Evolutionary conservation across 1,140 invertebrate genomes (phyloP), one percentile per base, ranked within the genome.

Genomic region (Schlechtendalia chinensis): DNA sequence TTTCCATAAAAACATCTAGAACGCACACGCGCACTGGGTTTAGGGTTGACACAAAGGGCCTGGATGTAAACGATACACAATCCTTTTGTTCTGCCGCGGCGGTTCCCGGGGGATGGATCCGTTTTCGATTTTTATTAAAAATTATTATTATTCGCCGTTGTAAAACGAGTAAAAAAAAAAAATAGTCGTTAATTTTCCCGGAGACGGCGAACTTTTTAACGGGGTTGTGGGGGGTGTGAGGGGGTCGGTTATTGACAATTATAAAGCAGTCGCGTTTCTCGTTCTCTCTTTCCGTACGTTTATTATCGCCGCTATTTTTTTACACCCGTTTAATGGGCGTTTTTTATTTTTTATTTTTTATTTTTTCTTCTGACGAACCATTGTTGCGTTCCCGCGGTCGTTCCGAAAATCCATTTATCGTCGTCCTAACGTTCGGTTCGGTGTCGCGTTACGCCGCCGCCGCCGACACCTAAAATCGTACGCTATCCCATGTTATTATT

Each of bases 301-400:
- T 65, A 22, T 12, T 69, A 10, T 39, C 8, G 8, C 8, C 8
- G 8, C 8, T 39, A 50, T 72, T 69, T 47, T 67, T 69, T 47
- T 29, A 24, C 47, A 59, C 56, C 45, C 56, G 19, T 77, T 77
- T 77, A 58, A 77, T 77, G 72, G 72, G 53, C 56, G 56, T 61
- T 79, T 79, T 79, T n/a, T n/a, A n/a, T n/a, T n/a, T n/a, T n/a
- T n/a, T n/a, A n/a, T n/a, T n/a, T n/a, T n/a, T n/a, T n/a, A n/a
- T n/a, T n/a, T n/a, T n/a, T n/a, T n/a, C n/a, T n/a, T n/a, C n/a
- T 63, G 75, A 79, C 75, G 75, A 79, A 79, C 75, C 27, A 79
- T 79, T 79, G 75, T 79, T 79, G n/a, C n/a, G n/a, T n/a, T 58
- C n/a, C 53, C 5, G n/a, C 74, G 22, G 50, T 69, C 69, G 47